A percentile compares a stretch with the other conserved stretches of the same genome.
Evolutionary conservation across 35 echinoderm and acorn worm genomes (phyloP).

Genomic region (Lytechinus variegatus): DNA sequence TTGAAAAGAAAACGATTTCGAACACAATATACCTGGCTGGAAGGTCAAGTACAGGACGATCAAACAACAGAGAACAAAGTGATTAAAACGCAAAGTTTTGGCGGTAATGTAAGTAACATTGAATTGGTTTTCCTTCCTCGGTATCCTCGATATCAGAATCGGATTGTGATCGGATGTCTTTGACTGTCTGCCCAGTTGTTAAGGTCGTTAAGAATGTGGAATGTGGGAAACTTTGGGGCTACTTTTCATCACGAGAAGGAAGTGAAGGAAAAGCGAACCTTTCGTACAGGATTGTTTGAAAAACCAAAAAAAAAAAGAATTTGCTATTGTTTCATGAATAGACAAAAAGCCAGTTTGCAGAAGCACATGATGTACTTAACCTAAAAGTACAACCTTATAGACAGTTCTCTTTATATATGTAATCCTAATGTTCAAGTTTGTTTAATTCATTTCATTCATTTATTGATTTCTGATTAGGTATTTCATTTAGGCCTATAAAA

Average conservation of each 20-base stretch:
- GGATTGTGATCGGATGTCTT: constrained; percentile 10
- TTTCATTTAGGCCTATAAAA: too few species aligned
- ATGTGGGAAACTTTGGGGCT: not conserved
- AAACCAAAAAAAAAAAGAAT: not conserved
- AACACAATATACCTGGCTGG: not conserved
- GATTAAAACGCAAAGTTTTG: not conserved
- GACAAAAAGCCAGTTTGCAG: not conserved
- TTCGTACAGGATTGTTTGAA: not conserved
- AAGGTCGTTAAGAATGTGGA: not conserved
- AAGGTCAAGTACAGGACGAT: not conserved
- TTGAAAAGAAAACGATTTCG: not conserved
- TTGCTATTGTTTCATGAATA: not conserved
- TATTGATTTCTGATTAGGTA: too few species aligned
- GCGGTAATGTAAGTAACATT: not conserved
- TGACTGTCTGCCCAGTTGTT: not conserved
- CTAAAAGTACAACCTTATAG: too few species aligned
- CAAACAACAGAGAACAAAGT: not conserved
- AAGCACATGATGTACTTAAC: not conserved
- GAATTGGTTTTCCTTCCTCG: constrained; percentile 10
- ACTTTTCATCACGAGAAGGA: not conserved
- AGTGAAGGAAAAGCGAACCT: not conserved
- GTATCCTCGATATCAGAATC: not conserved
- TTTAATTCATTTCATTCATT: too few species aligned
- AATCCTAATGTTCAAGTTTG: too few species aligned
- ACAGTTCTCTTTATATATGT: too few species aligned